Conservation (phyloP, 35 echinoderm and acorn worm species). For the Chiridota heheva region DNA sequence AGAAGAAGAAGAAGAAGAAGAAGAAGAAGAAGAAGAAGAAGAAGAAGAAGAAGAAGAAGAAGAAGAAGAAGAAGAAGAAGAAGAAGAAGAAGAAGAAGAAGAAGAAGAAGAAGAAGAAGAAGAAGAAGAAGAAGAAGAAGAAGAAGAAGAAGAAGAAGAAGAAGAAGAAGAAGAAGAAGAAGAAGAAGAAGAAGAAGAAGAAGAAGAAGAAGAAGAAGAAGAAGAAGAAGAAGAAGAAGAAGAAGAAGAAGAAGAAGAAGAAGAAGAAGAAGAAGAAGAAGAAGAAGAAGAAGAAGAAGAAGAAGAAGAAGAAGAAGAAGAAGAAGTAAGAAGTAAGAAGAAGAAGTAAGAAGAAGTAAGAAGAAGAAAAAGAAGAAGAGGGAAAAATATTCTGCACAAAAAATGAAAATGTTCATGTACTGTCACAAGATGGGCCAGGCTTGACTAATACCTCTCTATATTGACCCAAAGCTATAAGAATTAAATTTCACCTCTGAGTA, state of each 20-base stretch:
- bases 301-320: background rate
- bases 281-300: background rate
- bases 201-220: constrained; percentile 1
- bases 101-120: background rate
- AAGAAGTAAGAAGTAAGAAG: background rate
- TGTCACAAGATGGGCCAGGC: too few relatives aligned
- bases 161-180: background rate
- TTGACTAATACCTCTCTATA: too few relatives aligned
- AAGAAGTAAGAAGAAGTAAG: too few relatives aligned
- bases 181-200: background rate
- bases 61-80: constrained; percentile 5
- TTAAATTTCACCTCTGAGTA: too few relatives aligned
- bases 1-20: constrained; percentile 4
- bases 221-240: constrained; percentile 8
- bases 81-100: background rate
- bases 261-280: constrained; percentile 6
- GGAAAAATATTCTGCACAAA: too few relatives aligned
- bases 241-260: constrained; percentile 8
- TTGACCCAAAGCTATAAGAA: too few relatives aligned
- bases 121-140: background rate
- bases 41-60: constrained; percentile 8
- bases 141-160: background rate
- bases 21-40: constrained; percentile 2
- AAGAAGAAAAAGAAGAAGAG: background rate
- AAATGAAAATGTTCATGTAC: too few relatives aligned